Evolutionary conservation across 2,888 invertebrate genomes (phyloP), one percentile per base, ranked within the genome.

Genomic region (Electrophaes corylata): DNA sequence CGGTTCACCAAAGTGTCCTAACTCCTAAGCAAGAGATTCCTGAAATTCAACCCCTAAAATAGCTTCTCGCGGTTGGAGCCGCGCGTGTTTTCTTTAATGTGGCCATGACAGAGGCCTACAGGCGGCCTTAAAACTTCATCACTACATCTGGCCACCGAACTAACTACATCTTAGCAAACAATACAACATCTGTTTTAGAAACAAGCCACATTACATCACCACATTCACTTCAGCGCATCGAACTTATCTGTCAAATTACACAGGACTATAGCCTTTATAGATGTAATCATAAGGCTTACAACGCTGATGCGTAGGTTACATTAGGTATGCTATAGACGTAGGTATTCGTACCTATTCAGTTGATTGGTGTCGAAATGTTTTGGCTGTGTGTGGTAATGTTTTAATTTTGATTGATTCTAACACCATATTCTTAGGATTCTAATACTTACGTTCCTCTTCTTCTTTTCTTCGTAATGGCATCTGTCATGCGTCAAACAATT

Each of bases 191-290:
- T 39, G 16, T 54, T 33, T 23, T 37, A 39, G 31, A 59, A 66
- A 69, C 71, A 56, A 46, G 58, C 64, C 70, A 68, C 60, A 68
- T 79, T 80, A 75, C 82, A 75, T 81, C 83, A 83, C 8, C 49
- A 65, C 75, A 69, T 78, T 73, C 73, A 72, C 71, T 65, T 67
- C 67, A 61, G 11, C 26, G 4, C n/a, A 41, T 20, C 58, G 59
- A 45, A 49, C 19, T 51, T 51, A n/a, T 60, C 63, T 64, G 54
- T 60, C 60, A 66, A 66, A 62, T 18, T 59, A 63, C 57, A 58
- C 47, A 45, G 52, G 29, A 66, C 50, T 46, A 20, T 52, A 51
- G 37, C 23, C 57, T 56, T 47, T 60, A 56, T 14, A 1, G 8
- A 14, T 11, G 11, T 14, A 2, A 3, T 0, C 20, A 44, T 35